phyloP scores from a whole-genome alignment of 1,140 invertebrate species.

The Atta texana region DNA sequence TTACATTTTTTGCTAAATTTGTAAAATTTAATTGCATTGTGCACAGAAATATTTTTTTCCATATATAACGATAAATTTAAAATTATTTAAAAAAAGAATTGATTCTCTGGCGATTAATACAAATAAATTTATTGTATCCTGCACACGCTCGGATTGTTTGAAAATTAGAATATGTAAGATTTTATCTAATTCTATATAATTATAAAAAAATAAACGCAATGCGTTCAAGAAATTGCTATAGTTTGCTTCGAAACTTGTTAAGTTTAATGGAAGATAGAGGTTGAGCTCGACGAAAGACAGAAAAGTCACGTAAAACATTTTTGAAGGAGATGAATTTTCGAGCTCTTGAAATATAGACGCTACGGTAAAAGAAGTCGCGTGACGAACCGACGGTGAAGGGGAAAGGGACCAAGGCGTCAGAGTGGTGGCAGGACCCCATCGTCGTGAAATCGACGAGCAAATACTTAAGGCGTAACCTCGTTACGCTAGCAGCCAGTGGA shows the following conservation, averaged over 20 bases:
- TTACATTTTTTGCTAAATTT: not conserved
- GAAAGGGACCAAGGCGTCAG: constrained; percentile 25
- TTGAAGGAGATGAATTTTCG: constrained; percentile 70
- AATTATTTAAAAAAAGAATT: not conserved
- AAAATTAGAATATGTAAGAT: not conserved
- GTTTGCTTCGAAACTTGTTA: constrained; percentile 38
- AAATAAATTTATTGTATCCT: no score
- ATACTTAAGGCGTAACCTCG: constrained; percentile 81
- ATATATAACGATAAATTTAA: not conserved
- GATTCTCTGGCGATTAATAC: no score
- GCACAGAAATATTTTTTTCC: not conserved
- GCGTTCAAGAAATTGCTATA: constrained; percentile 2
- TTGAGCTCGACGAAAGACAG: constrained; percentile 33
- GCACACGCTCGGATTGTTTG: not conserved
- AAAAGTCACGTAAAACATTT: constrained; percentile 71
- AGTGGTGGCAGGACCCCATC: constrained; percentile 66
- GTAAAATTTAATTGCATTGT: not conserved
- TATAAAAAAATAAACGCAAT: not conserved
- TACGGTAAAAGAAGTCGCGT: constrained; percentile 47
- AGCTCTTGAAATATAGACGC: constrained; percentile 50
- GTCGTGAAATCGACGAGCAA: constrained; percentile 78
- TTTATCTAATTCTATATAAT: not conserved
- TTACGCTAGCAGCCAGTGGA: constrained; percentile 77
- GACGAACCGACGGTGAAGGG: constrained; percentile 21
- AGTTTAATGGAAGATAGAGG: constrained; percentile 20